Percentiles rank a stretch among this genome's conserved stretches.
These are phyloP conservation scores for Papilio elwesi DNA, from an alignment of 2,888 invertebrate genomes.

Conservation along the genomic window DNA sequence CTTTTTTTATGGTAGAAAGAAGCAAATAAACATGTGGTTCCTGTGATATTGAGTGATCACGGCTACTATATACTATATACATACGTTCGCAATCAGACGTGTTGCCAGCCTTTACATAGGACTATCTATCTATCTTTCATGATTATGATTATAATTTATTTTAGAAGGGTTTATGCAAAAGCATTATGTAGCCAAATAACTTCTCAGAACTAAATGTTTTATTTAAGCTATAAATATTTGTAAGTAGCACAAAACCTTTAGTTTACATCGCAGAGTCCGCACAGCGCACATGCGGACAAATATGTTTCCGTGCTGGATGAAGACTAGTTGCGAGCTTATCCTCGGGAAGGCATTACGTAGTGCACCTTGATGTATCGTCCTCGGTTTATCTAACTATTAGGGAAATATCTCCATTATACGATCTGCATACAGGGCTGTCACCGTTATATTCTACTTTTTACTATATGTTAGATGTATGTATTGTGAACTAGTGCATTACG, in stretches of 20 bases:
- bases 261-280: not conserved
- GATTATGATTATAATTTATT: no score
- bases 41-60: no score
- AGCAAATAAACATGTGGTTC: no score
- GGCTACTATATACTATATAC: no score
- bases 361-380: conserved; percentile 39
- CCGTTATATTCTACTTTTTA: not conserved
- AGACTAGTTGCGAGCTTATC: conserved; percentile 39
- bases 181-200: no score
- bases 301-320: conserved; percentile 36
- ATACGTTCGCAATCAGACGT: no score
- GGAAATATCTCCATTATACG: conserved; percentile 49
- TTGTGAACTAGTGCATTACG: no score
- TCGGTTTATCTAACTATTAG: conserved; percentile 42
- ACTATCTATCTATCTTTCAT: not conserved
- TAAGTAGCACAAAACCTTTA: not conserved
- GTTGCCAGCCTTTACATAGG: no score
- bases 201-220: no score
- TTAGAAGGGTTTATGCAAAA: no score
- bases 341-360: conserved; percentile 34
- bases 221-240: no score
- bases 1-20: no score
- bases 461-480: not conserved
- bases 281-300: conserved; percentile 25
- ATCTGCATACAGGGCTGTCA: conserved; percentile 38